Percentiles rank a stretch among this genome's conserved stretches.
These are phyloP conservation scores for Sminthurinus aureus DNA, from an alignment of 2,888 invertebrate species.

Conservation along the genomic window DNA sequence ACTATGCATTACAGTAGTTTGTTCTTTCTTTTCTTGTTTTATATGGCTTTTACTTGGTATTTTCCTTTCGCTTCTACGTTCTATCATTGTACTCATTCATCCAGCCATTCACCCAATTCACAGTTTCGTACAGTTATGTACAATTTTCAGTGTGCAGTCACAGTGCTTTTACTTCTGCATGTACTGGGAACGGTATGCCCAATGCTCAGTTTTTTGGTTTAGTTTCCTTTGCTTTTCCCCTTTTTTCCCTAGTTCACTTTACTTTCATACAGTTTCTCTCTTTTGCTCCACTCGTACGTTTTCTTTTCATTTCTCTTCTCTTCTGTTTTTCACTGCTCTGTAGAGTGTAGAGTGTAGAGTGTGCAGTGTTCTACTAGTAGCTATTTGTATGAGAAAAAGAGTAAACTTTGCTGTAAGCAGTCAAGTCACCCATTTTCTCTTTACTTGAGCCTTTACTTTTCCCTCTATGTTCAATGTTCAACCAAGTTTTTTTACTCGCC, in stretches of 20 bases:
- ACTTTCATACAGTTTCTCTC: background rate
- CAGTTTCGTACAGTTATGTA: background rate
- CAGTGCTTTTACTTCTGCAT: too few relatives aligned
- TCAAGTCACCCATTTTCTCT: constrained; percentile 30
- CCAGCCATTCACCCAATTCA: background rate
- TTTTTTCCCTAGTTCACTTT: constrained; percentile 2
- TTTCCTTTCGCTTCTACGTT: background rate
- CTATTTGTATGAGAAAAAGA: background rate
- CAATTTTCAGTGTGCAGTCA: too few relatives aligned
- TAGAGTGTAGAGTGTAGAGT: too few relatives aligned
- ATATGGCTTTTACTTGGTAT: background rate
- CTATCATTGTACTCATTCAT: background rate
- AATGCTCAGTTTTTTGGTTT: background rate
- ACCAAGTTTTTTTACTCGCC: background rate
- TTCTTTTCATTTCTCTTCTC: background rate
- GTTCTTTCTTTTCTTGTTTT: constrained; percentile 5
- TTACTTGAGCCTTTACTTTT: background rate
- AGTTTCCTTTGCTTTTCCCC: background rate
- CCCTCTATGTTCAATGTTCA: background rate
- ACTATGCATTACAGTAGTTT: background rate
- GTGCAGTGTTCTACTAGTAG: background rate
- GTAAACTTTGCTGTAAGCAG: constrained; percentile 24
- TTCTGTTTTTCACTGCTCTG: background rate
- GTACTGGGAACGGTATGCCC: too few relatives aligned
- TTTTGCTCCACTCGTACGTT: background rate